Percentiles rank a stretch among this genome's conserved stretches.
Evolutionary conservation across 2,888 invertebrate genomes (phyloP).

Genomic region (Venustoraphidia nigricollis): DNA sequence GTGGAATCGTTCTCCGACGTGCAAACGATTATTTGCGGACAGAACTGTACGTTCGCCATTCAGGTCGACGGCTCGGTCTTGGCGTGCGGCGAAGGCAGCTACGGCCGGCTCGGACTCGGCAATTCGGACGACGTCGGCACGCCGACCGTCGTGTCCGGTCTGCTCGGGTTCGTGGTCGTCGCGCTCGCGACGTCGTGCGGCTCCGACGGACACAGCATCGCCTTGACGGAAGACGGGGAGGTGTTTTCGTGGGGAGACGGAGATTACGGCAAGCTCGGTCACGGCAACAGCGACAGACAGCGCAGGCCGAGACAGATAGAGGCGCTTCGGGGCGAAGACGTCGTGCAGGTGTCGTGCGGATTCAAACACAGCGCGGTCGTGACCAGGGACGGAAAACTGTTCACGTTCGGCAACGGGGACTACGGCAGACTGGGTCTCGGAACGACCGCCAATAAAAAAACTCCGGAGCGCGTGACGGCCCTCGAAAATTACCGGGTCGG

Average conservation of each 20-base stretch:
- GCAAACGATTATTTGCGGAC: slow-evolving; percentile 44
- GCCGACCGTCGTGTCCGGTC: slow-evolving; percentile 37
- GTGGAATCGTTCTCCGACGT: slow-evolving; percentile 33
- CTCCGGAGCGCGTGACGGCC: slow-evolving; percentile 37
- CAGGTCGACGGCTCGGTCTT: slow-evolving; percentile 42
- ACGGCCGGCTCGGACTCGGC: slow-evolving; percentile 45
- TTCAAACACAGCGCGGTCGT: slow-evolving; percentile 49
- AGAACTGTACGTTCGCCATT: slow-evolving; percentile 48
- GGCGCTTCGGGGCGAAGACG: slow-evolving; percentile 41
- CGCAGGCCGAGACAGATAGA: slow-evolving; percentile 45
- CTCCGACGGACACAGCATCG: slow-evolving; percentile 47
- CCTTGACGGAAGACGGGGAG: slow-evolving; percentile 46
- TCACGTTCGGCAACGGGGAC: slow-evolving; percentile 49
- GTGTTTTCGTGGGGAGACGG: slow-evolving; percentile 53
- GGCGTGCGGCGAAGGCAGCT: slow-evolving; percentile 48
- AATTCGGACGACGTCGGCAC: slow-evolving; percentile 45
- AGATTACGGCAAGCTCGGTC: slow-evolving; percentile 48
- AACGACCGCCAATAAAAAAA: slow-evolving; percentile 40
- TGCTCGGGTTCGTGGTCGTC: slow-evolving; percentile 47
- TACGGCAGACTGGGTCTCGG: slow-evolving; percentile 44
- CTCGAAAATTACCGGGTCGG: slow-evolving; percentile 34
- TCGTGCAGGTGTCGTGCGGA: slow-evolving; percentile 42
- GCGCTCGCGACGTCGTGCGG: slow-evolving; percentile 45
- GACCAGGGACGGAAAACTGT: slow-evolving; percentile 43
- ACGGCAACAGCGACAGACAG: slow-evolving; percentile 46